Evolutionary conservation across 2,113 vertebrate genomes (phyloP).

Genomic region (Calidris pugnax): DNA sequence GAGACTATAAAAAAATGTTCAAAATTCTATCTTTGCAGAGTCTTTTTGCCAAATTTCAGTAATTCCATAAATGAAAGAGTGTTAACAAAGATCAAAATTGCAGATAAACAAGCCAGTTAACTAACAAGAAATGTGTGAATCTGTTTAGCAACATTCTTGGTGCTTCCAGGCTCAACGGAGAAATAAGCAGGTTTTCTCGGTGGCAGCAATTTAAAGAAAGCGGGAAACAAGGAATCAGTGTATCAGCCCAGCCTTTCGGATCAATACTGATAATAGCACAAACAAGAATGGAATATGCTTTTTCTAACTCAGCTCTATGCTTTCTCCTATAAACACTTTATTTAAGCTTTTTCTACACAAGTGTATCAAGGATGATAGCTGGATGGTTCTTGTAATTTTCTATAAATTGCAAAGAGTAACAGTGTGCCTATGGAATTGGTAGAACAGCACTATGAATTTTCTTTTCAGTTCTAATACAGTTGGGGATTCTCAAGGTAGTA

Average conservation of each 20-base stretch:
- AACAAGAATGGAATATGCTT: not conserved
- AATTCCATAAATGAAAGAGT: not conserved
- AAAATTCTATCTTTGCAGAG: not conserved
- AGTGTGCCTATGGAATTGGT: not conserved
- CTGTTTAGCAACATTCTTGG: not conserved
- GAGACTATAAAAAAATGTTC: not conserved
- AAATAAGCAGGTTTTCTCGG: not conserved
- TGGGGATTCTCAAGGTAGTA: not conserved
- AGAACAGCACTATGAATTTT: not conserved
- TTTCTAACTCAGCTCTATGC: not conserved
- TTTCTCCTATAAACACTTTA: not conserved
- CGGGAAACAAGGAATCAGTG: not conserved
- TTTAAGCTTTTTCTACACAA: not conserved
- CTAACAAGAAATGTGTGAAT: not conserved
- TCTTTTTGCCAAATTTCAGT: not conserved
- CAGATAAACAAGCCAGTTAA: not conserved
- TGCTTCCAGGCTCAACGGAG: not conserved
- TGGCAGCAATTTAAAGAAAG: constrained; percentile 7
- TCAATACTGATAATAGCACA: not conserved
- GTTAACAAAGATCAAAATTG: not conserved
- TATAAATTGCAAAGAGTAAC: not conserved
- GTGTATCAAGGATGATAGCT: not conserved
- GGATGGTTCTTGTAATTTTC: not conserved
- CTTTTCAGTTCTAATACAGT: constrained; percentile 8
- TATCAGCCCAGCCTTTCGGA: not conserved